These are phyloP conservation scores for Troides helena DNA, from an alignment of 2,888 invertebrate species.

Conservation along the genomic window DNA sequence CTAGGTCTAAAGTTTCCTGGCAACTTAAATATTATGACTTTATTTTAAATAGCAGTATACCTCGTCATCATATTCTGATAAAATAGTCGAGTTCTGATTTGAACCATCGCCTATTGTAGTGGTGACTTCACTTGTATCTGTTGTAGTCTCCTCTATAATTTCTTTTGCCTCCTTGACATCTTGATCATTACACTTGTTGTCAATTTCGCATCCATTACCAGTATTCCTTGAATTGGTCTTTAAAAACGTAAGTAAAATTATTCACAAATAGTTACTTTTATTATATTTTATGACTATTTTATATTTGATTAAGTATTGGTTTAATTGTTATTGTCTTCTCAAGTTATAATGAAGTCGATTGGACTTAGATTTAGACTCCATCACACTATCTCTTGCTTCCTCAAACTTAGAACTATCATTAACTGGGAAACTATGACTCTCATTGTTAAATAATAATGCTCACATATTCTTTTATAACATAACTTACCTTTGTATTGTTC, in stretches of 20 bases:
- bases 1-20: too few relatives aligned
- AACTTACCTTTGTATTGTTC: background rate
- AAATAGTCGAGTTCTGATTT: constrained; percentile 20
- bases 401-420: too few relatives aligned
- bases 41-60: background rate
- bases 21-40: background rate
- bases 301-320: too few relatives aligned
- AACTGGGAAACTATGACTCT: too few relatives aligned
- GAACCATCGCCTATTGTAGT: constrained; percentile 3
- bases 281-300: too few relatives aligned
- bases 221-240: background rate
- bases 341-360: too few relatives aligned
- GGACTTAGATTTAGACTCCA: too few relatives aligned
- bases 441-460: too few relatives aligned
- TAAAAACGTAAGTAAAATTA: background rate
- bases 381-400: too few relatives aligned
- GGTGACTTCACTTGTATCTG: constrained; percentile 9
- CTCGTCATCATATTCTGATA: constrained; percentile 18
- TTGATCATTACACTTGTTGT: background rate
- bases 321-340: too few relatives aligned
- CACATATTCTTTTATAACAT: background rate
- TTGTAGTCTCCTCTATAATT: constrained; percentile 6
- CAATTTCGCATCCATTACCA: background rate
- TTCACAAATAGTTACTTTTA: too few relatives aligned
- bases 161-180: background rate